Percentiles rank a stretch among this genome's conserved stretches.
phyloP scores from a whole-genome alignment of 2,888 invertebrate genomes.

The Eumerus sabulonum region DNA sequence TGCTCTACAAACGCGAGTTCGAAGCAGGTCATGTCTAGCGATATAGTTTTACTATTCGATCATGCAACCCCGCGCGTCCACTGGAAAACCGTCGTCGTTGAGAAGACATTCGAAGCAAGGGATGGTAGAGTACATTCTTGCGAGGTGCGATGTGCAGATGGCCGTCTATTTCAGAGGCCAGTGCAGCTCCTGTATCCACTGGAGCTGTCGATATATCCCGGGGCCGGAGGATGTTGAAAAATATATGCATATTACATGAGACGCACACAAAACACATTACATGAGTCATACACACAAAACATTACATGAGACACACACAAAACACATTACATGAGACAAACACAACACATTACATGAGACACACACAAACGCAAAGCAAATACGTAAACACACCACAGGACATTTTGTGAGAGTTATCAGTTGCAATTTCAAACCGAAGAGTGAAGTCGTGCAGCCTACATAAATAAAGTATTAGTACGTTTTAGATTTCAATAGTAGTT shows the following conservation, averaged over 20 bases:
- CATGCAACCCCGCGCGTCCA: constrained; percentile 4
- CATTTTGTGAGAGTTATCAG: too few relatives aligned
- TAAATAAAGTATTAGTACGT: too few relatives aligned
- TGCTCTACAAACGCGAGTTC: not conserved
- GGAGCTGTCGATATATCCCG: constrained; percentile 4
- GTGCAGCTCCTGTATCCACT: too few relatives aligned
- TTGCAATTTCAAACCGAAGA: too few relatives aligned
- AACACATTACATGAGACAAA: too few relatives aligned
- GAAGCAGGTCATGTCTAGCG: not conserved
- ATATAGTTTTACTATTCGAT: constrained; percentile 12
- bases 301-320: constrained; percentile 12
- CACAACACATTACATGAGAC: too few relatives aligned
- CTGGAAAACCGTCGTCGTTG: constrained; percentile 6
- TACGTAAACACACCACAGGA: too few relatives aligned
- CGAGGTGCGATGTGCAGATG: constrained; percentile 13
- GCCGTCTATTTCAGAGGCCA: not conserved
- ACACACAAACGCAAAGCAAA: too few relatives aligned
- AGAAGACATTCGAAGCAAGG: not conserved
- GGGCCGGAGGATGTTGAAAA: constrained; percentile 23
- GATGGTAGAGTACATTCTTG: constrained; percentile 9
- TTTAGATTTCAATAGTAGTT: too few relatives aligned
- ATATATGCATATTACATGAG: too few relatives aligned
- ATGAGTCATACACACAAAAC: not conserved
- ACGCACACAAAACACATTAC: too few relatives aligned
- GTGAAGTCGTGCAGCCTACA: too few relatives aligned